phyloP scores from a whole-genome alignment of 2,113 vertebrate species.

The Halichoerus grypus region DNA sequence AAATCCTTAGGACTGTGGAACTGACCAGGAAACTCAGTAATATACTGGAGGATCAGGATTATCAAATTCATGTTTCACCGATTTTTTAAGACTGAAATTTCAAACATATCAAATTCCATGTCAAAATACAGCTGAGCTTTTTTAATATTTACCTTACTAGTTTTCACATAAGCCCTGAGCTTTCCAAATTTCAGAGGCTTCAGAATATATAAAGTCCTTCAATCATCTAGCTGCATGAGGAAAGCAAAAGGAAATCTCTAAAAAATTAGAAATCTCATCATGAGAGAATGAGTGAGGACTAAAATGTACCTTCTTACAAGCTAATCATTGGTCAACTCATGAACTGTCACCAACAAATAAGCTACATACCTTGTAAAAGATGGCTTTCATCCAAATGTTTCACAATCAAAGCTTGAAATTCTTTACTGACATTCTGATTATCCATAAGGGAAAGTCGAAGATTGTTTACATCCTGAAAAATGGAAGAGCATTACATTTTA shows the following conservation, averaged over 20 bases:
- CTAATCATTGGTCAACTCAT: background rate
- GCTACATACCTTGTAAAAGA: conserved; percentile 87
- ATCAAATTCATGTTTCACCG: conserved; percentile 36
- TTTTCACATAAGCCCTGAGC: conserved; percentile 20
- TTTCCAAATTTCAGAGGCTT: conserved; percentile 57
- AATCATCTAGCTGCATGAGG: background rate
- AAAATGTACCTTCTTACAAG: background rate
- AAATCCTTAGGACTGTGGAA: background rate
- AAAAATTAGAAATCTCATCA: conserved; percentile 31
- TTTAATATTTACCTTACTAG: conserved; percentile 16
- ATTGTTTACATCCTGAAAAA: conserved; percentile 87
- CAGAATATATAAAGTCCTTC: background rate
- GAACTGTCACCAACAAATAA: background rate
- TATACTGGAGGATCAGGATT: background rate
- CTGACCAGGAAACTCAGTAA: background rate
- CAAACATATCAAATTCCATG: conserved; percentile 46
- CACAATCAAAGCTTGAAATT: conserved; percentile 89
- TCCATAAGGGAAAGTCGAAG: conserved; percentile 88
- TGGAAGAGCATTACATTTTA: conserved; percentile 49
- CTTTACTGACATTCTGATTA: conserved; percentile 88
- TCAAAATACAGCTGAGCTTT: conserved; percentile 47
- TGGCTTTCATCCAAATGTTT: conserved; percentile 89
- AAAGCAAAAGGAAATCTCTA: conserved; percentile 25
- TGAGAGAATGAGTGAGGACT: background rate
- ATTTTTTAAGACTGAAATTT: conserved; percentile 41